Evolutionary conservation across 2,888 invertebrate genomes (phyloP).

Genomic region (Athrips mouffetella): DNA sequence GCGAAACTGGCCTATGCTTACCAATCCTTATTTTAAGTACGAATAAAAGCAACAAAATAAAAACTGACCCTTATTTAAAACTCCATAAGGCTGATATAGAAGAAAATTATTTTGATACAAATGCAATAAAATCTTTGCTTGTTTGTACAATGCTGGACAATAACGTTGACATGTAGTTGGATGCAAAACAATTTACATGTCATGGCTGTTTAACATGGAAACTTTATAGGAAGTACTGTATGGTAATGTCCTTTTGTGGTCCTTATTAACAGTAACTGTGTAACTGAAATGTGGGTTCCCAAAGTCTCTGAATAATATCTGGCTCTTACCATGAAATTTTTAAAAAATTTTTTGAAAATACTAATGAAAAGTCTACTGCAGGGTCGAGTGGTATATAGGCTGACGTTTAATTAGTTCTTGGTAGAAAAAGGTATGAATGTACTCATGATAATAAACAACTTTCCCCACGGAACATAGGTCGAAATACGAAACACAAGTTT

Average conservation of each 20-base stretch:
- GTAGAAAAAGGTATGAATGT: too few species aligned
- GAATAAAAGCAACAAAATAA: conserved; percentile 20
- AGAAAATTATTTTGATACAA: background rate
- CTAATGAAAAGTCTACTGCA: too few species aligned
- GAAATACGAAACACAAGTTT: background rate
- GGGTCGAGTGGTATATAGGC: too few species aligned
- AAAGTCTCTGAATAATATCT: too few species aligned
- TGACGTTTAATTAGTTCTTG: too few species aligned
- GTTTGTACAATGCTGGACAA: conserved; percentile 59
- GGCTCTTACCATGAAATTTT: too few species aligned
- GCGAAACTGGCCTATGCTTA: conserved; percentile 53
- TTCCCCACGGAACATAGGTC: background rate
- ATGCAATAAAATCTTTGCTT: background rate
- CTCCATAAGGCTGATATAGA: conserved; percentile 18
- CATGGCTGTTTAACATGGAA: conserved; percentile 59
- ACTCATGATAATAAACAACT: too few species aligned
- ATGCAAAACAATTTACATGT: conserved; percentile 70
- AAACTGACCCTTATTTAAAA: conserved; percentile 30
- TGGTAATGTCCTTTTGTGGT: conserved; percentile 38
- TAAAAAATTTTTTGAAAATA: too few species aligned
- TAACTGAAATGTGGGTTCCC: too few species aligned
- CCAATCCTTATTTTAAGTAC: conserved; percentile 31
- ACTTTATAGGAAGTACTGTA: conserved; percentile 58
- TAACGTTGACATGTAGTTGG: conserved; percentile 68
- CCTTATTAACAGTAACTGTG: too few species aligned